A percentile compares a stretch with the other conserved stretches of the same genome.
Conservation (phyloP, 2,888 invertebrate species). For the Bombyx huttoni region DNA sequence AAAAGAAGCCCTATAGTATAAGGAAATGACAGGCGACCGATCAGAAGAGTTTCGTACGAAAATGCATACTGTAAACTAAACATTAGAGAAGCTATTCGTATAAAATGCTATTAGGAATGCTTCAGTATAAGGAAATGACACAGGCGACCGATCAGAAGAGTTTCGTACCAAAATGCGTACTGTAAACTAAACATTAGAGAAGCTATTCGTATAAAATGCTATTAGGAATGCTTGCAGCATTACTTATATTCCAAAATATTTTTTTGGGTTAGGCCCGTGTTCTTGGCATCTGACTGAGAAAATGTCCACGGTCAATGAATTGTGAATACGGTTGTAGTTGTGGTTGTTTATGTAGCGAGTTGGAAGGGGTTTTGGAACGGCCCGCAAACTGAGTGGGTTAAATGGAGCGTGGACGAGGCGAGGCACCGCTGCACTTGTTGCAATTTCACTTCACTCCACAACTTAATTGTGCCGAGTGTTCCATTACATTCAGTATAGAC, state of each 20-base stretch:
- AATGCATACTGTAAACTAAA: constrained; percentile 16
- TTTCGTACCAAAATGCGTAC: constrained; percentile 31
- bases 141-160: constrained; percentile 31
- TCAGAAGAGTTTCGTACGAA: constrained; percentile 32
- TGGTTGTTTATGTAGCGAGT: constrained; percentile 34
- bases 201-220: neutral
- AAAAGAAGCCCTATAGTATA: constrained; percentile 22
- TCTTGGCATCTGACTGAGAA: neutral
- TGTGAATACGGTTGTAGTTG: constrained; percentile 11
- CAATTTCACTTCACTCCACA: constrained; percentile 56
- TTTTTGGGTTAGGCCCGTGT: constrained; percentile 11
- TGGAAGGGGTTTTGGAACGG: constrained; percentile 32
- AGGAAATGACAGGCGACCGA: constrained; percentile 32
- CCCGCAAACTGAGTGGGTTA: constrained; percentile 50
- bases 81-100: neutral
- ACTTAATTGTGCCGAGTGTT: constrained; percentile 58
- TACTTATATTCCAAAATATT: neutral
- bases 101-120: neutral
- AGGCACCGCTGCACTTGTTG: constrained; percentile 59
- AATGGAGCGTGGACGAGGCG: constrained; percentile 55
- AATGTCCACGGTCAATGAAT: constrained; percentile 13
- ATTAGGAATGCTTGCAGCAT: neutral
- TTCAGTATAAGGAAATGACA: constrained; percentile 28
- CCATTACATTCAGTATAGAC: constrained; percentile 52
- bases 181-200: neutral